Percentiles rank a stretch among this genome's conserved stretches.
These are phyloP conservation scores for Catamblyrhynchus diadema DNA, from an alignment of 2,797 vertebrate species.

Conservation along the genomic window DNA sequence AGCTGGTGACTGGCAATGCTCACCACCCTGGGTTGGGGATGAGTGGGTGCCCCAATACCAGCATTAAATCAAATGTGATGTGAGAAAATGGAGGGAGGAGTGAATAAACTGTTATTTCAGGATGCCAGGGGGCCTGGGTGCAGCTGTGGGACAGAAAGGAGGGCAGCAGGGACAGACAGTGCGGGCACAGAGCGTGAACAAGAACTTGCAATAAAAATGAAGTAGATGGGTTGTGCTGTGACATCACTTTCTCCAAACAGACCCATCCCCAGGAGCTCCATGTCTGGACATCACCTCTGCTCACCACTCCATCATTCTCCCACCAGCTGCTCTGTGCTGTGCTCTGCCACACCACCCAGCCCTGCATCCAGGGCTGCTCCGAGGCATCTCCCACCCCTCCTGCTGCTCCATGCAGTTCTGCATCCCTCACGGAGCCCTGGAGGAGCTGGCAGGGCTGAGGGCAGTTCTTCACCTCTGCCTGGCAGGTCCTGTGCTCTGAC, in stretches of 20 bases:
- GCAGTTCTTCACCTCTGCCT: not conserved
- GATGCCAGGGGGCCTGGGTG: not conserved
- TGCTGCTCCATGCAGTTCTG: not conserved
- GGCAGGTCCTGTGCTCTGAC: not conserved
- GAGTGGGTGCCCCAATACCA: not conserved
- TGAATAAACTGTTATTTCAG: not conserved
- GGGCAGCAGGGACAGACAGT: not conserved
- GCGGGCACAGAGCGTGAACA: accelerated
- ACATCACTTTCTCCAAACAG: accelerated
- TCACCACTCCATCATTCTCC: accelerated
- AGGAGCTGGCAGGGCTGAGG: not conserved
- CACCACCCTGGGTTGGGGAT: accelerated
- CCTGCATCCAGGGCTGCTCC: not conserved
- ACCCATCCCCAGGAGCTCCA: not conserved
- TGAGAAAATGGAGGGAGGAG: not conserved
- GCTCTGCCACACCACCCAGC: accelerated
- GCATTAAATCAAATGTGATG: accelerated
- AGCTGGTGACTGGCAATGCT: accelerated
- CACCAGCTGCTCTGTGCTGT: accelerated
- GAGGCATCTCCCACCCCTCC: not conserved
- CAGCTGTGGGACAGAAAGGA: not conserved
- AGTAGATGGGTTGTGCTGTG: not conserved
- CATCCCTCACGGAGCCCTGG: accelerated
- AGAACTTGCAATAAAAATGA: not conserved
- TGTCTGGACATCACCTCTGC: not conserved